Evolutionary conservation across 2,113 vertebrate genomes (phyloP).

Genomic region (Myotis yumanensis): DNA sequence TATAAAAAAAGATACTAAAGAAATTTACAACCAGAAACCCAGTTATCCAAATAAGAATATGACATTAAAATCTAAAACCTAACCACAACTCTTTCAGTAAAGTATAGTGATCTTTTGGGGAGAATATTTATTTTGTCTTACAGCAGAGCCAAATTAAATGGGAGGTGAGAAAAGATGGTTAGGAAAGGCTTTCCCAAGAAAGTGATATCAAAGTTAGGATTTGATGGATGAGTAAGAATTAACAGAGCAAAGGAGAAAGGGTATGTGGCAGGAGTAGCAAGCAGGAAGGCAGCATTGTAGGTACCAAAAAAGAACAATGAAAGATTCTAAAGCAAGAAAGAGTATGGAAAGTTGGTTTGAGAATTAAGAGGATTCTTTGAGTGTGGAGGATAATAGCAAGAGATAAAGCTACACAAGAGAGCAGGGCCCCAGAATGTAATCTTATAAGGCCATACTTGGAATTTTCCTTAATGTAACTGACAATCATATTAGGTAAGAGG

Average conservation of each 20-base stretch:
- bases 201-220: background rate
- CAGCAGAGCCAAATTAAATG: conserved; percentile 20
- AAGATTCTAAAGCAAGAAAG: background rate
- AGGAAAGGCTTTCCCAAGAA: conserved; percentile 38
- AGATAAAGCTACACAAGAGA: conserved; percentile 1
- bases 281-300: background rate
- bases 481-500: background rate
- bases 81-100: conserved; percentile 35
- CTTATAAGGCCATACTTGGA: background rate
- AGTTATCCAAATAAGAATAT: conserved; percentile 27
- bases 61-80: conserved; percentile 32
- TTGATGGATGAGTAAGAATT: background rate
- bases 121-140: conserved; percentile 33
- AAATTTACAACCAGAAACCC: conserved; percentile 10
- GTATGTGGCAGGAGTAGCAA: background rate
- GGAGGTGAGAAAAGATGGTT: background rate
- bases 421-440: background rate
- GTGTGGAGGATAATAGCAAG: background rate
- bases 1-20: background rate
- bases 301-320: conserved; percentile 3
- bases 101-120: background rate
- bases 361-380: background rate
- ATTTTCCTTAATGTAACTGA: conserved; percentile 22
- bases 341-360: background rate
- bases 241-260: conserved; percentile 1